A percentile compares a stretch with the other conserved stretches of the same genome.
phyloP scores from a whole-genome alignment of 2,797 vertebrate species.

The Onychomys arenicola region DNA sequence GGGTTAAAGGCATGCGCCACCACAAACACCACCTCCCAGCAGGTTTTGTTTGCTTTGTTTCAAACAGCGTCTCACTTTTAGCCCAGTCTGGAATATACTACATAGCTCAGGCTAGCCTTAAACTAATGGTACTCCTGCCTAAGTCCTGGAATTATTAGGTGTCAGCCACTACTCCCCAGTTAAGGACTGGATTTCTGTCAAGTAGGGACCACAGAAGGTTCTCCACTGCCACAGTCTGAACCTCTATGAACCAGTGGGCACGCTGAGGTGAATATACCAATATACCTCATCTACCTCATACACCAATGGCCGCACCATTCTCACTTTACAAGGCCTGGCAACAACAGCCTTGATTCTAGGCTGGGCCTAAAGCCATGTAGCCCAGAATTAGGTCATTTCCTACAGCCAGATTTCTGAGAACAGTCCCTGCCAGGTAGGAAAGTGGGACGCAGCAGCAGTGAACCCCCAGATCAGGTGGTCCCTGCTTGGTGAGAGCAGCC shows the following conservation, averaged over 20 bases:
- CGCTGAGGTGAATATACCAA: background rate
- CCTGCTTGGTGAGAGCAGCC: background rate
- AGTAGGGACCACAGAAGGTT: background rate
- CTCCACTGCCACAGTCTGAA: background rate
- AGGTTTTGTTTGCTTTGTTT: background rate
- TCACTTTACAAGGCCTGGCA: background rate
- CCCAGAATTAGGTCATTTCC: slow-evolving; percentile 70
- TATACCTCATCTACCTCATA: background rate
- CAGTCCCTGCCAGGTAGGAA: slow-evolving; percentile 5
- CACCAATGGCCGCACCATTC: background rate
- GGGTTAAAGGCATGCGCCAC: background rate
- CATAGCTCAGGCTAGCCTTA: background rate
- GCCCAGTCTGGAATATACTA: background rate
- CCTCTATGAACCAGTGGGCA: background rate
- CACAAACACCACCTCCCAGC: background rate
- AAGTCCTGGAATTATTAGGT: background rate
- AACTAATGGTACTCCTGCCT: background rate
- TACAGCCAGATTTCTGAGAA: slow-evolving; percentile 53
- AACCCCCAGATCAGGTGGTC: background rate
- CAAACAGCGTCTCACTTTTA: background rate
- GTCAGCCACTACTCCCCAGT: background rate
- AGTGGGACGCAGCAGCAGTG: rapidly evolving
- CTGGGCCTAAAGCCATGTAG: slow-evolving; percentile 68
- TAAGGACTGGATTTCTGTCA: background rate
- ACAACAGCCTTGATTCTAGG: background rate